Evolutionary conservation across 2,888 invertebrate species (phyloP).

Genomic region (Eudemis profundana): DNA sequence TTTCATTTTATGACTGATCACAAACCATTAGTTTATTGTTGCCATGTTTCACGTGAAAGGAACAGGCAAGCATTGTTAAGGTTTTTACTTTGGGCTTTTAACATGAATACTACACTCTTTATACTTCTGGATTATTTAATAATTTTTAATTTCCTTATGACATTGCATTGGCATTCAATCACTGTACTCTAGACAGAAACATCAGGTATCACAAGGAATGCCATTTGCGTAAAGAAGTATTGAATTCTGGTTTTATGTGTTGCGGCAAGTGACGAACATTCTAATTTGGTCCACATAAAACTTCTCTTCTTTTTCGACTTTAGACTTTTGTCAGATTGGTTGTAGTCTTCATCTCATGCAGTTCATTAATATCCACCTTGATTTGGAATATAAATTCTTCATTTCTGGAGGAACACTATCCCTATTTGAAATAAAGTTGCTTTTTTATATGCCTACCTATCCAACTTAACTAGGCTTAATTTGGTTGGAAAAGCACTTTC

Average conservation of each 20-base stretch:
- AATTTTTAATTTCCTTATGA: not conserved
- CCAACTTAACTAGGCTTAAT: no score
- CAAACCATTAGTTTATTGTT: slow-evolving; percentile 3
- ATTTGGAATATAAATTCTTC: no score
- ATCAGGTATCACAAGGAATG: not conserved
- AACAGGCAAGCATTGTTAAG: not conserved
- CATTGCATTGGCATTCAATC: not conserved
- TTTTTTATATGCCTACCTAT: no score
- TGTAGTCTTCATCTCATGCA: no score
- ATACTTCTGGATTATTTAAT: not conserved
- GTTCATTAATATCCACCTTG: no score
- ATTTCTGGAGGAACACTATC: no score
- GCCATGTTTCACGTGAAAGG: slow-evolving; percentile 7
- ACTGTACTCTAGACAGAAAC: slow-evolving; percentile 1
- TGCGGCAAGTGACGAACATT: slow-evolving; percentile 7
- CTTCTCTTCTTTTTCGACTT: no score
- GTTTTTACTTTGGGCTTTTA: slow-evolving; percentile 8
- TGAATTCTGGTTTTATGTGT: not conserved
- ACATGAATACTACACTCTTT: not conserved
- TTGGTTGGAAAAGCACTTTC: no score
- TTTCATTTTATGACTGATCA: slow-evolving; percentile 21
- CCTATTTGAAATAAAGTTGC: no score
- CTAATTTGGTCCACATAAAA: no score
- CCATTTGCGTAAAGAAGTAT: not conserved
- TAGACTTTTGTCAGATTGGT: no score